Percentiles rank a stretch among this genome's conserved stretches.
These are phyloP conservation scores for Prosopocoilus inquinatus DNA, from an alignment of 2,888 invertebrate species.

Conservation along the genomic window DNA sequence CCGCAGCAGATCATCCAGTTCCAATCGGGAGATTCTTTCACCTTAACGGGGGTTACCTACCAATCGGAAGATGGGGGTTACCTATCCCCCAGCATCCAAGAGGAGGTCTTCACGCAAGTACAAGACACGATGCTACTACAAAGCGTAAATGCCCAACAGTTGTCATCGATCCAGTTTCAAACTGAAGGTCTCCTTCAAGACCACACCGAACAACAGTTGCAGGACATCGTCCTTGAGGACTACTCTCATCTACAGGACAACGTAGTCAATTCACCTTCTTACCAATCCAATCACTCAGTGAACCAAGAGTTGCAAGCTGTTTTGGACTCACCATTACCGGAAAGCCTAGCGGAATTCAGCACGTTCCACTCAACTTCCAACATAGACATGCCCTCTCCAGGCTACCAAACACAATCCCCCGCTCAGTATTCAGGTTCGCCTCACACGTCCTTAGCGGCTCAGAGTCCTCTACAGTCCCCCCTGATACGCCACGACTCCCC, in stretches of 20 bases:
- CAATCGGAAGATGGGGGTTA: slow-evolving; percentile 60
- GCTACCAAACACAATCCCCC: slow-evolving; percentile 49
- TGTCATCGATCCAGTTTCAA: slow-evolving; percentile 50
- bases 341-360: slow-evolving; percentile 79
- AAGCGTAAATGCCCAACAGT: slow-evolving; percentile 63
- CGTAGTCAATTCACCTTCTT: slow-evolving; percentile 54
- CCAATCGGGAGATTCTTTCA: slow-evolving; percentile 62
- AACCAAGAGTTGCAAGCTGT: slow-evolving; percentile 75
- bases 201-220: slow-evolving; percentile 62
- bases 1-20: slow-evolving; percentile 59
- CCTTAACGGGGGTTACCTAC: slow-evolving; percentile 61
- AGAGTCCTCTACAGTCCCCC: slow-evolving; percentile 66
- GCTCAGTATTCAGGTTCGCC: slow-evolving; percentile 47
- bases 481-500: slow-evolving; percentile 65
- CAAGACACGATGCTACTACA: slow-evolving; percentile 69
- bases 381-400: slow-evolving; percentile 50
- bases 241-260: slow-evolving; percentile 60
- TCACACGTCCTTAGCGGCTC: slow-evolving; percentile 52
- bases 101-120: slow-evolving; percentile 74
- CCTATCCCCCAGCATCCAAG: slow-evolving; percentile 66
- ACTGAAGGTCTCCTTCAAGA: slow-evolving; percentile 58
- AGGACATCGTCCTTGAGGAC: slow-evolving; percentile 63
- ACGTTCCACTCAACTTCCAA: slow-evolving; percentile 64
- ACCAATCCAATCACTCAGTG: slow-evolving; percentile 54
- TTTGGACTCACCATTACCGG: slow-evolving; percentile 74